Evolutionary conservation across 2,888 invertebrate species (phyloP).

Genomic region (Odontocolon sp.): DNA sequence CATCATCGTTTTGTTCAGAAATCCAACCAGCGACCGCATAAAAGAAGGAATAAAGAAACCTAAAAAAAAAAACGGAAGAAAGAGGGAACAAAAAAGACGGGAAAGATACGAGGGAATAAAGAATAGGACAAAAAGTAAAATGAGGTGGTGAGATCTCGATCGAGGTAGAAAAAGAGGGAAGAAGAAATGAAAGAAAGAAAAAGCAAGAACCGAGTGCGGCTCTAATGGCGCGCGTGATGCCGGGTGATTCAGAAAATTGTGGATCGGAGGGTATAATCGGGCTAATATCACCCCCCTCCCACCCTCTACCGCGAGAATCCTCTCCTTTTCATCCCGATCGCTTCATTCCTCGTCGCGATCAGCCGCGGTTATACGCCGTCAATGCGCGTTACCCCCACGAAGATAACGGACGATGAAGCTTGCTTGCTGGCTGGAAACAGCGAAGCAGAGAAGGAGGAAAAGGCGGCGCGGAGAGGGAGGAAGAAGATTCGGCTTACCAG

Average conservation of each 20-base stretch:
- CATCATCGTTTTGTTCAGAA: not conserved
- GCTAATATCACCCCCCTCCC: slow-evolving; percentile 71
- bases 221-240: slow-evolving; percentile 68
- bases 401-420: slow-evolving; percentile 48
- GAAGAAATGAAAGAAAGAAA: slow-evolving; percentile 19
- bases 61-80: not conserved
- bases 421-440: not conserved
- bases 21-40: not conserved
- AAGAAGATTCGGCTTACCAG: slow-evolving; percentile 1
- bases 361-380: slow-evolving; percentile 18
- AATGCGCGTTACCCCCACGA: slow-evolving; percentile 22
- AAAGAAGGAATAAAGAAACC: not conserved
- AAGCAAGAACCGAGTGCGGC: slow-evolving; percentile 30
- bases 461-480: slow-evolving; percentile 18
- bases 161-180: slow-evolving; percentile 60
- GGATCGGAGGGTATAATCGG: slow-evolving; percentile 72
- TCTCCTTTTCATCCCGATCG: slow-evolving; percentile 32
- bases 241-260: slow-evolving; percentile 74
- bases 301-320: slow-evolving; percentile 44
- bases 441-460: not conserved
- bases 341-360: slow-evolving; percentile 22
- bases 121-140: not conserved
- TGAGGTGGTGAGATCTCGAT: slow-evolving; percentile 63
- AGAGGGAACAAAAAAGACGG: not conserved
- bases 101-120: not conserved